phyloP scores from a whole-genome alignment of 92 coral and sea anemone species.

The Zoanthus sociatus region DNA sequence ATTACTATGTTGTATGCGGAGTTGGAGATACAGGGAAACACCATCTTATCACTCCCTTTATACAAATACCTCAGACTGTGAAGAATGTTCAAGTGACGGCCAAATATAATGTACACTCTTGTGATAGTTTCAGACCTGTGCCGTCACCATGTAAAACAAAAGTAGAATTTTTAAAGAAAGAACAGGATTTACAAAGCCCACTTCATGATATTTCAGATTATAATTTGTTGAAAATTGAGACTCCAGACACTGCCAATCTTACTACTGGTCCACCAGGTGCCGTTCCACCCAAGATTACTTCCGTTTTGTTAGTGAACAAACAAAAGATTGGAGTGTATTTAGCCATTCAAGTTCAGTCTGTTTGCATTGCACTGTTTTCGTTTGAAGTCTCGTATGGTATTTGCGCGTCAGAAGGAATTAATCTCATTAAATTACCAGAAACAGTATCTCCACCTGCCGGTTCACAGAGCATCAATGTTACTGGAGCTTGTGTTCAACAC shows the following conservation, averaged over 20 bases:
- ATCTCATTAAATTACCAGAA: background rate
- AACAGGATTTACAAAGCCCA: background rate
- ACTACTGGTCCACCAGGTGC: background rate
- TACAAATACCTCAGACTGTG: background rate
- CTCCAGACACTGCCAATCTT: background rate
- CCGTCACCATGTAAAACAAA: background rate
- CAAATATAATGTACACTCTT: background rate
- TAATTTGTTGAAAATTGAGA: background rate
- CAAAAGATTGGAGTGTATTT: constrained; percentile 1
- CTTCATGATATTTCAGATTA: background rate
- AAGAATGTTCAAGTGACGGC: background rate
- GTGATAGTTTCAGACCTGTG: background rate
- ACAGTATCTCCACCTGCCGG: background rate
- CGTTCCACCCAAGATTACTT: background rate
- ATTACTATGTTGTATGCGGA: background rate
- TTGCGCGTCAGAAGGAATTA: no score
- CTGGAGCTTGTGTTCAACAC: background rate
- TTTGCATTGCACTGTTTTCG: background rate
- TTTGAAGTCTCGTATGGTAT: background rate
- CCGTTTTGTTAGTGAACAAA: background rate
- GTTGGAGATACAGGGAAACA: background rate
- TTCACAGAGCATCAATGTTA: no score
- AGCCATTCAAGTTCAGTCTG: background rate
- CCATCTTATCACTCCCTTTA: background rate
- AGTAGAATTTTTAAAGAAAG: constrained; percentile 1